phyloP scores from a whole-genome alignment of 2,888 invertebrate genomes.

The Rugalucina vietnamica region DNA sequence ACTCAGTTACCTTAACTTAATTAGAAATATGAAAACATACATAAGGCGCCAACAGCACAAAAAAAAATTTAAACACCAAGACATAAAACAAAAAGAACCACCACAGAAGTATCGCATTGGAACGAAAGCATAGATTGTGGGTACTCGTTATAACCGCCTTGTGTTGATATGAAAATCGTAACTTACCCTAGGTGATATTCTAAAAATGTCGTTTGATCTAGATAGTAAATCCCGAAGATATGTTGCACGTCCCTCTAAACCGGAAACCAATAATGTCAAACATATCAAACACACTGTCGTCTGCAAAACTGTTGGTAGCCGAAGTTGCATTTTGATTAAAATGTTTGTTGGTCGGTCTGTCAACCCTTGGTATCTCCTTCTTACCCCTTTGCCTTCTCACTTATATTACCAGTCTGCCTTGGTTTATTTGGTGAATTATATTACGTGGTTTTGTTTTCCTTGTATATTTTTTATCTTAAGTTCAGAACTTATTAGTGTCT shows the following conservation, averaged over 20 bases:
- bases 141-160: not conserved
- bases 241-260: not conserved
- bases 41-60: too few species aligned
- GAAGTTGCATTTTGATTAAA: not conserved
- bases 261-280: not conserved
- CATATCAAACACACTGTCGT: not conserved
- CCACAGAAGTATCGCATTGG: too few species aligned
- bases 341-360: not conserved
- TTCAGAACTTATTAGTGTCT: too few species aligned
- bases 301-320: not conserved
- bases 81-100: too few species aligned
- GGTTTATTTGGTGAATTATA: too few species aligned
- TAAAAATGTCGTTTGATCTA: not conserved
- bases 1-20: too few species aligned
- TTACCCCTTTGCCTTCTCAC: not conserved
- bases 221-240: conserved; percentile 1
- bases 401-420: too few species aligned
- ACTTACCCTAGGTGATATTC: not conserved
- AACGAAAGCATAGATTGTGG: not conserved
- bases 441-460: not conserved
- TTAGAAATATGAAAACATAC: too few species aligned
- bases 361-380: not conserved
- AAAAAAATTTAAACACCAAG: too few species aligned
- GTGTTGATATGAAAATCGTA: too few species aligned
- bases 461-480: too few species aligned